Conservation (phyloP, 1,140 invertebrate genomes). For the Ridgeia piscesae region DNA sequence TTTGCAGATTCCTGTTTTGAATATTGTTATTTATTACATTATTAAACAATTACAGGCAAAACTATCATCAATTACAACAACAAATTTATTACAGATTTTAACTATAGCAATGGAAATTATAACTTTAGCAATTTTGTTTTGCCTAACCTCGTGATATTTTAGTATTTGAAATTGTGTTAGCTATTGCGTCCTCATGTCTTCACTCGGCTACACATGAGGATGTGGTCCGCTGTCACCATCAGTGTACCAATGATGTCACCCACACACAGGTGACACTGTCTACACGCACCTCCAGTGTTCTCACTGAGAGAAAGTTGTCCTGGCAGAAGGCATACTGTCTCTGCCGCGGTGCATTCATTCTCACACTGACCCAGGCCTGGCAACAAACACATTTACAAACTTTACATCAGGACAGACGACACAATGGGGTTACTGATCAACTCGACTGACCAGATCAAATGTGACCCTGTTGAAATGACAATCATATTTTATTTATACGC, state of each 20-base stretch:
- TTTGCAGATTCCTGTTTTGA: too few relatives aligned
- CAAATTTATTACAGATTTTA: not conserved
- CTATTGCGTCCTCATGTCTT: not conserved
- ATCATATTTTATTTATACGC: too few relatives aligned
- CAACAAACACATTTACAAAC: not conserved
- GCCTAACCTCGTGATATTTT: not conserved
- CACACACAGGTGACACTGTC: not conserved
- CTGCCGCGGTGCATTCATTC: not conserved
- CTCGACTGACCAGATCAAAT: too few relatives aligned
- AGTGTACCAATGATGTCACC: too few relatives aligned
- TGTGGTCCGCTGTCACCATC: too few relatives aligned
- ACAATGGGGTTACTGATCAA: too few relatives aligned
- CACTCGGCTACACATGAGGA: not conserved
- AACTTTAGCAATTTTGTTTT: not conserved
- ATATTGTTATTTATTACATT: too few relatives aligned
- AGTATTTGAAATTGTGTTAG: not conserved
- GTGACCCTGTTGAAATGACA: too few relatives aligned
- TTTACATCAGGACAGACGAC: not conserved
- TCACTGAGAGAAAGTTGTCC: constrained; percentile 51
- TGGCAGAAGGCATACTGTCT: constrained; percentile 43
- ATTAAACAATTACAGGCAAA: too few relatives aligned
- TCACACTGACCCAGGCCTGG: not conserved
- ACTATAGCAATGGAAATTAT: not conserved
- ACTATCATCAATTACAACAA: not conserved
- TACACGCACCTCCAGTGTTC: constrained; percentile 43